These are phyloP conservation scores for Limenitis camilla DNA, from an alignment of 2,888 invertebrate species.

Conservation along the genomic window DNA sequence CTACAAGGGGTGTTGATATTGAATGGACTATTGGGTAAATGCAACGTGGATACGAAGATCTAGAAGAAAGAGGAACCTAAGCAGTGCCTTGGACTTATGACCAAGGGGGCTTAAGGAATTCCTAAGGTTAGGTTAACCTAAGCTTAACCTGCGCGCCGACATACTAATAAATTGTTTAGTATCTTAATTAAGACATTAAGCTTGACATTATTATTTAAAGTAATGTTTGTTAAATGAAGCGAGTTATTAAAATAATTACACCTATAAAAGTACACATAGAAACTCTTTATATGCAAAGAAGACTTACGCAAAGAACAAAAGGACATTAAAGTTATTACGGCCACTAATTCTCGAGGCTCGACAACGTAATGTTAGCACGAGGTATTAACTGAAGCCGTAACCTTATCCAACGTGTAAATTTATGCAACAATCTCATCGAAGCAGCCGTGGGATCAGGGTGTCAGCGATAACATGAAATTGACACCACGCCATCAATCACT, in stretches of 20 bases:
- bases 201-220: neutral
- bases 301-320: slow-evolving; percentile 1
- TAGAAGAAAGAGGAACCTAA: no score
- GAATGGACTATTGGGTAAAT: no score
- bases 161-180: neutral
- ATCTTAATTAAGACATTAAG: neutral
- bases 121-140: no score
- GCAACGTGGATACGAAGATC: no score
- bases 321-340: slow-evolving; percentile 4
- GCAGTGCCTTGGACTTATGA: no score
- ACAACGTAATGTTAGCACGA: slow-evolving; percentile 4
- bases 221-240: neutral
- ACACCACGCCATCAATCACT: slow-evolving; percentile 64
- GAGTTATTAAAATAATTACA: neutral
- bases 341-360: slow-evolving; percentile 3
- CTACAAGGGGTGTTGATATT: no score
- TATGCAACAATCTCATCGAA: slow-evolving; percentile 43
- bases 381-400: slow-evolving; percentile 11
- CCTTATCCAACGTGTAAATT: slow-evolving; percentile 29
- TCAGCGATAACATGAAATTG: slow-evolving; percentile 58
- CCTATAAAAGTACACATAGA: slow-evolving; percentile 4
- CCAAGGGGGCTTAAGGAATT: no score
- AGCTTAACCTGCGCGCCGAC: no score
- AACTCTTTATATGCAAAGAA: slow-evolving; percentile 1
- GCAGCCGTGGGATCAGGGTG: slow-evolving; percentile 39